A percentile compares a stretch with the other conserved stretches of the same genome.
These are phyloP conservation scores for Drosophila kuntzei DNA, from an alignment of 2,888 invertebrate species.

Conservation along the genomic window DNA sequence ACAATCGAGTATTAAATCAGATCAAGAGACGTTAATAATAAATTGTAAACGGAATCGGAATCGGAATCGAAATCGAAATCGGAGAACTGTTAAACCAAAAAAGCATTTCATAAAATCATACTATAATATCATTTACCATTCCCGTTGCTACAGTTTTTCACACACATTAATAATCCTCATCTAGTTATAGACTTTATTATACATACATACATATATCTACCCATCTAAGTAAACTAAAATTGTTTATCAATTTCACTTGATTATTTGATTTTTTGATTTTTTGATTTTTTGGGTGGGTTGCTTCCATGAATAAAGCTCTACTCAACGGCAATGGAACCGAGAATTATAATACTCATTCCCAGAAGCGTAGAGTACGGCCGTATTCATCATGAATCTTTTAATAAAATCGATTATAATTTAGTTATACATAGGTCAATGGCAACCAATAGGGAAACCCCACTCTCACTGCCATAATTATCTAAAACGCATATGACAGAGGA, in stretches of 20 bases:
- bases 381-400: too few relatives aligned
- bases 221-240: slow-evolving; percentile 29
- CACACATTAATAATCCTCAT: slow-evolving; percentile 13
- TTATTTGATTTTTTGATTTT: background rate
- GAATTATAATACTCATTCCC: slow-evolving; percentile 24
- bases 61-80: background rate
- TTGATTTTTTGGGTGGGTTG: background rate
- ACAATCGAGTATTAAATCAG: slow-evolving; percentile 36
- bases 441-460: slow-evolving; percentile 45
- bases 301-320: slow-evolving; percentile 32
- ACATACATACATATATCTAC: background rate
- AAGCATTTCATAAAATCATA: slow-evolving; percentile 11
- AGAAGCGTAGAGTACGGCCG: slow-evolving; percentile 44
- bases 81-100: slow-evolving; percentile 1
- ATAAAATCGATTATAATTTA: too few relatives aligned
- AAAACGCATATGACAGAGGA: slow-evolving; percentile 40
- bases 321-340: slow-evolving; percentile 61
- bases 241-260: slow-evolving; percentile 35
- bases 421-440: too few relatives aligned
- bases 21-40: slow-evolving; percentile 5
- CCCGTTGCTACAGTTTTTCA: slow-evolving; percentile 19
- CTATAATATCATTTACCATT: slow-evolving; percentile 37
- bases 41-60: background rate
- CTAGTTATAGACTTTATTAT: slow-evolving; percentile 7
- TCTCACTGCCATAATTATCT: slow-evolving; percentile 44